Percentiles rank a stretch among this genome's conserved stretches.
phyloP scores from a whole-genome alignment of 2,797 vertebrate genomes.

The Tinamus major region DNA sequence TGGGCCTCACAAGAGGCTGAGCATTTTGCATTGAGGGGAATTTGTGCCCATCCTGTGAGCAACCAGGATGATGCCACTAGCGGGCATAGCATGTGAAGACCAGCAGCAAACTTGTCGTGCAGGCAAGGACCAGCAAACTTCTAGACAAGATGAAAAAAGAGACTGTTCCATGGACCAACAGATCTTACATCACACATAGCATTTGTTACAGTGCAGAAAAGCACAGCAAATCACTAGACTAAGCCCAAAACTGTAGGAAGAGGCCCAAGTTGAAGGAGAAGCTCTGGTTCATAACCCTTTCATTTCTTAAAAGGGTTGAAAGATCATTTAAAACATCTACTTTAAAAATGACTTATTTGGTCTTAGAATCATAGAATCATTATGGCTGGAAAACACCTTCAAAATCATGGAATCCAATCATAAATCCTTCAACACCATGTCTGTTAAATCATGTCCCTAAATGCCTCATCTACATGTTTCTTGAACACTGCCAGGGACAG shows the following conservation, averaged over 20 bases:
- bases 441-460: no score
- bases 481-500: no score
- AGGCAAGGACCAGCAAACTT: not conserved
- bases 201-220: not conserved
- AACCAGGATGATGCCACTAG: not conserved
- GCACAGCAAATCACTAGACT: not conserved
- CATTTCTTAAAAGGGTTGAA: not conserved
- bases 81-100: not conserved
- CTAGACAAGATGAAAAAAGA: not conserved
- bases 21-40: not conserved
- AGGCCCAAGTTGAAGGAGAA: not conserved
- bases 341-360: not conserved
- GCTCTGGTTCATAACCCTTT: not conserved
- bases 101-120: not conserved
- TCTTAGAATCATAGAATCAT: no score
- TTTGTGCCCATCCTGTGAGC: not conserved
- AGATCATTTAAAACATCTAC: not conserved
- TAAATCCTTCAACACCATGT: no score
- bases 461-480: no score
- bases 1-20: not conserved
- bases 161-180: not conserved
- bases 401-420: no score
- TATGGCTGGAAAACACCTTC: no score
- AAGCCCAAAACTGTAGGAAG: not conserved
- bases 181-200: fast-evolving